These are phyloP conservation scores for Drosophila lacertosa DNA, from an alignment of 1,140 invertebrate genomes.

Conservation along the genomic window DNA sequence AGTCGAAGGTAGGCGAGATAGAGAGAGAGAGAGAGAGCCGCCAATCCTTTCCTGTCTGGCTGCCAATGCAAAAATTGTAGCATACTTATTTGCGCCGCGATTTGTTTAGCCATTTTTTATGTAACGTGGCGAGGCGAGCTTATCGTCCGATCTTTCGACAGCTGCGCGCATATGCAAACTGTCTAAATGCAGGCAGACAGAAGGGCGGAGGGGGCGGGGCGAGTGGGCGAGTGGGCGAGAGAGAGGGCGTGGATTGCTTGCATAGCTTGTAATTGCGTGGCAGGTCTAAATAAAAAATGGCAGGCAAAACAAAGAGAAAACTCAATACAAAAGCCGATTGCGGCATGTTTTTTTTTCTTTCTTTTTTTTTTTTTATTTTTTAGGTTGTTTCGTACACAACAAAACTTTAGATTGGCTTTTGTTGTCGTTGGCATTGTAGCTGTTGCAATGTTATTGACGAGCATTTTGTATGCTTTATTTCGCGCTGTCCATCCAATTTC, in stretches of 20 bases:
- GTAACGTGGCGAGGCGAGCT: conserved; percentile 7
- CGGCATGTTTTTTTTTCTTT: conserved; percentile 10
- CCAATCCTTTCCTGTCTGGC: conserved; percentile 19
- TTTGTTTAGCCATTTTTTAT: conserved; percentile 25
- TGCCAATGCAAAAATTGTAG: conserved; percentile 41
- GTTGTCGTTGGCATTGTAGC: conserved; percentile 19
- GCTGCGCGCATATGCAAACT: conserved; percentile 56
- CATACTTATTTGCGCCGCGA: conserved; percentile 43
- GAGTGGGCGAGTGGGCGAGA: too few relatives aligned
- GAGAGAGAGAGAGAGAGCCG: too few relatives aligned
- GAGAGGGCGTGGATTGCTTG: conserved; percentile 10
- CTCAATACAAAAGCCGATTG: conserved; percentile 59
- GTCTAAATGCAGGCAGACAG: conserved; percentile 20
- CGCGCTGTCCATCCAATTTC: conserved; percentile 71
- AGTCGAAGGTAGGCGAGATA: conserved; percentile 42
- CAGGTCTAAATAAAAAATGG: conserved; percentile 9
- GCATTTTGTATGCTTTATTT: conserved; percentile 75
- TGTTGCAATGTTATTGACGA: conserved; percentile 66
- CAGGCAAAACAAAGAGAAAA: conserved; percentile 13
- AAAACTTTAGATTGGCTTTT: conserved; percentile 75
- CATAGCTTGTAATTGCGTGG: conserved; percentile 42
- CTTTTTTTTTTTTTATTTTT: conserved; percentile 17
- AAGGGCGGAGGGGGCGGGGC: not conserved
- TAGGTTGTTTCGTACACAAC: conserved; percentile 23
- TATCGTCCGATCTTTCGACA: conserved; percentile 71